Base-by-base conservation (phyloP, 2,797 vertebrate genomes). In the Aselliscus stoliczkanus region DNA sequence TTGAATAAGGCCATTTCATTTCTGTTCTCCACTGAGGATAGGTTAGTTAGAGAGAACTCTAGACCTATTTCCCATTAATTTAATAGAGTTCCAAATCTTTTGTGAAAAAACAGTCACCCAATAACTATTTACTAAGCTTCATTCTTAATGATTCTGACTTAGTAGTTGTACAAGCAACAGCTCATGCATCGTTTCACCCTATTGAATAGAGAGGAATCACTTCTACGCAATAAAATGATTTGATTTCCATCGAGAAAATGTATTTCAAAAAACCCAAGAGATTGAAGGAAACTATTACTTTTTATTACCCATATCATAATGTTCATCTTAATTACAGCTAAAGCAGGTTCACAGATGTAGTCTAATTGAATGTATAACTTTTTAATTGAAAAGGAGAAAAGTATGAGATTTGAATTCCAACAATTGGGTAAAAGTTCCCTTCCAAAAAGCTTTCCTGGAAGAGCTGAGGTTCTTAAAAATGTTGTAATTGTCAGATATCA, bases 261-360 rank as follows among this genome's bases (percentile, higher is more conserved):
- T 97, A 97, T 96, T 97, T 97, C 94, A 97, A 96, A 97, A 97
- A 97, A 92, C 97, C 97, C 97, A 93, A 96, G 97, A 97, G 97
- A 98, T 75, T 96, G 96, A 96, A 97, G 80, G 90, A 97, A 97
- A 97, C 95, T 97, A 97, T 97, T 97, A 97, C 96, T 98, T 97
- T 97, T 97, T 97, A 98, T 97, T 96, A 97, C 97, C 83, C 97
- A 97, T 97, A 97, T 97, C 97, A 95, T 97, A 98, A 97, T 96
- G 97, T 97, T 98, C 97, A 98, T 97, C 97, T 98, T 97, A 98
- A 97, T 97, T 97, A 89, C 89, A 97, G 92, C 93, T 98, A 97
- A 88, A 92, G 95, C 79, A 90, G 96, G 93, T 89, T 82, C 77
- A 96, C 93, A 94, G 96, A 95, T 97, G 93, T 95, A 97, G 81